Evolutionary conservation across 2,113 vertebrate species (phyloP), one percentile per base, ranked within the genome.

Genomic region (Actinemys pallida): DNA sequence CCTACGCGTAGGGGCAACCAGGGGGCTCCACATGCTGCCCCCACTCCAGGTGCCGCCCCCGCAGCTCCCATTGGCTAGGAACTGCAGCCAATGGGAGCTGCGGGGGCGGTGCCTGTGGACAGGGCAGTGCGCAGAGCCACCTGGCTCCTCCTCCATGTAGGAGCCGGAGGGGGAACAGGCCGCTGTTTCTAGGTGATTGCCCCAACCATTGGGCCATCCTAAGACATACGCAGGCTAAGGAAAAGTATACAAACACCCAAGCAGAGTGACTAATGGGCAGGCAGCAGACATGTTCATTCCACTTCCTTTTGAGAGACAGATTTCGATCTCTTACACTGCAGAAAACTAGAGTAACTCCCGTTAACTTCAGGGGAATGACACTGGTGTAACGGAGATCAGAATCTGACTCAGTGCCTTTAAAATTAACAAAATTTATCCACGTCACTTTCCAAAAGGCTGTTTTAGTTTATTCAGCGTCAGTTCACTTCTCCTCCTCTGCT

Each of bases 381-480:
- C 54, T 16, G 47, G 83, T 45, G 5, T 42, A 1, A 65, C 84
- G 35, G 93, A 91, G 82, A 0, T 84, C 90, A 52, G 17, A 1
- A 3, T 11, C 69, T 35, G 86, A 83, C 90, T 6, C 1, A 1
- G 10, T 0, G 0, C 65, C 14, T 69, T 3, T 10, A 72, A 72
- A 31, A 62, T 6, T 50, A 65, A 42, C 81, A 87, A 10, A 69
- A 89, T 42, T 14, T 59, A 4, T 5, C 20, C 5, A 4, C 78
- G 35, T 25, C 83, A 22, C 42, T 54, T 86, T 75, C 78, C 62
- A 16, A 75, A 9, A 20, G 12, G 13, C 6, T 2, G 1, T 69
- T 1, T 3, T 0, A 17, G 27, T 78, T 59, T 2, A 9, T 72
- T 72, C 2, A 78, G 69, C 31, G 83, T 49, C 27, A 0, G 31